These are phyloP conservation scores for Solenopsis invicta DNA, from an alignment of 1,140 invertebrate genomes.

Conservation along the genomic window DNA sequence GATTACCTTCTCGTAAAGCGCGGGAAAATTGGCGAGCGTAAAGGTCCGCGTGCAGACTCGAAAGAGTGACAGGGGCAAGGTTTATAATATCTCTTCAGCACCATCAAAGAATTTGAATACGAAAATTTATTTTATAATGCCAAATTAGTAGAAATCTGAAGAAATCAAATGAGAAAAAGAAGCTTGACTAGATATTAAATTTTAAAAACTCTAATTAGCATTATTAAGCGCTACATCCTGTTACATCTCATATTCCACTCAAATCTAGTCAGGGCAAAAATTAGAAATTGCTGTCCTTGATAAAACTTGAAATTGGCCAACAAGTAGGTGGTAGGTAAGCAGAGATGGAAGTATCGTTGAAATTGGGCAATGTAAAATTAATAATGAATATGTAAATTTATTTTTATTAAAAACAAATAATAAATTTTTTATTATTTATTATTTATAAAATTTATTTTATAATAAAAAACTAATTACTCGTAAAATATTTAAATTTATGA, in stretches of 20 bases:
- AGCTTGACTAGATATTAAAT: not conserved
- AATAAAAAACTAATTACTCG: too few relatives aligned
- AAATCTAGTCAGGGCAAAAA: not conserved
- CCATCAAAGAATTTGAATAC: not conserved
- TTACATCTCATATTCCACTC: not conserved
- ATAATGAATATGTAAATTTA: not conserved
- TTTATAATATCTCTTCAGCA: not conserved
- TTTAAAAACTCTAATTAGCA: not conserved
- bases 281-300: slow-evolving; percentile 28
- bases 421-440: too few relatives aligned
- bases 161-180: not conserved
- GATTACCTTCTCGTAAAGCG: not conserved
- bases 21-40: not conserved
- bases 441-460: too few relatives aligned
- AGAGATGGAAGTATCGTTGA: not conserved
- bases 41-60: not conserved
- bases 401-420: not conserved
- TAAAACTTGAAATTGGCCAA: slow-evolving; percentile 65
- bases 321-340: not conserved
- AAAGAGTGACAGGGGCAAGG: not conserved
- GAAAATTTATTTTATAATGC: not conserved
- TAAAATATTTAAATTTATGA: too few relatives aligned
- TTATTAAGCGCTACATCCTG: not conserved
- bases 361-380: not conserved
- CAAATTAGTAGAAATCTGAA: not conserved